Evolutionary conservation across 2,888 invertebrate species (phyloP).

Genomic region (Sturmia bella): DNA sequence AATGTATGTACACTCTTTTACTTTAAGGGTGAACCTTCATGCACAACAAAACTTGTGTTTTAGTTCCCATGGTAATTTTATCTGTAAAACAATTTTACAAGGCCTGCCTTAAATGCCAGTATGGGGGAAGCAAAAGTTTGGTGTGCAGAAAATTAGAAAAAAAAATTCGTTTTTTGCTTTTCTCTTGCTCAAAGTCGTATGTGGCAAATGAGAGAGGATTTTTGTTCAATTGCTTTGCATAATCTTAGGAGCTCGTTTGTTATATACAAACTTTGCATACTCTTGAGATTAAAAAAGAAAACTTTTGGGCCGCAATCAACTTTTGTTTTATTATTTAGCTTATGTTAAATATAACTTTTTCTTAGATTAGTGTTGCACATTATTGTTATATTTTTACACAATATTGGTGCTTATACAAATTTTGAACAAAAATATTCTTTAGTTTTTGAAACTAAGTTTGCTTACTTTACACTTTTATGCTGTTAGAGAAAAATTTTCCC

Average conservation of each 20-base stretch:
- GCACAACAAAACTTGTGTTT: constrained; percentile 14
- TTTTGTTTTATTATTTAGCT: not conserved
- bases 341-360: too few relatives aligned
- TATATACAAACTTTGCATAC: constrained; percentile 23
- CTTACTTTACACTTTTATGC: too few relatives aligned
- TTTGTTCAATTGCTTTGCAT: constrained; percentile 13
- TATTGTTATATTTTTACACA: too few relatives aligned
- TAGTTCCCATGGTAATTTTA: constrained; percentile 52
- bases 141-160: not conserved
- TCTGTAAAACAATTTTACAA: constrained; percentile 8
- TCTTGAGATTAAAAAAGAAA: not conserved
- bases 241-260: constrained; percentile 17
- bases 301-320: not conserved
- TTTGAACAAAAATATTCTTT: too few relatives aligned
- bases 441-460: too few relatives aligned
- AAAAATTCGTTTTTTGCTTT: not conserved
- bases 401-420: too few relatives aligned
- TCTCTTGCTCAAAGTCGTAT: not conserved
- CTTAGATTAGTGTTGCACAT: too few relatives aligned
- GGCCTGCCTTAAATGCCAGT: constrained; percentile 3
- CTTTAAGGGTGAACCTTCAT: constrained; percentile 4
- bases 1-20: constrained; percentile 14
- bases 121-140: not conserved
- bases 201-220: constrained; percentile 1
- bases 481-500: too few relatives aligned